Base-by-base conservation (phyloP, 2,888 invertebrate genomes). In the Hermodice carunculata region DNA sequence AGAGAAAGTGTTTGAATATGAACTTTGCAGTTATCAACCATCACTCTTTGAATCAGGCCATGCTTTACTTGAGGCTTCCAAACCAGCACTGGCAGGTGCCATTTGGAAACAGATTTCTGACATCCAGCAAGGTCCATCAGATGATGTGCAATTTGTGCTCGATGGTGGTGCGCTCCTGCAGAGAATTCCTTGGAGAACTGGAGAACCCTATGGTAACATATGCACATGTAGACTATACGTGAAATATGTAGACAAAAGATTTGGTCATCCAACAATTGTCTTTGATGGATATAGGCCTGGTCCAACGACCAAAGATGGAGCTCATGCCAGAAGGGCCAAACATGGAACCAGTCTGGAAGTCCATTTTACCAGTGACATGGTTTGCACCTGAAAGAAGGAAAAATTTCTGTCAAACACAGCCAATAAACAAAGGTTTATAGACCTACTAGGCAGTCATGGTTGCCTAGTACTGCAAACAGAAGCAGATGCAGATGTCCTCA, bases 401-500 rank as follows among this genome's bases (percentile, higher is more conserved):
- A 6, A 8, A 14, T 59, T 59, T 22, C 34, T 59, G 46, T 8
- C 6, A 19, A 59, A 59, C 34, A 5, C 5, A 5, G 29, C 11
- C 5, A 59, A 59, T 22, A 59, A 59, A 59, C 59, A 59, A 26
- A 22, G 34, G 4, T 49, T 59, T 22, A 59, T 59, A 4, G 6
- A 24, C 3, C 17, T 59, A 32, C 11, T 59, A 6, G 32, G 32
- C 19, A 14, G 29, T 17, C 8, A 29, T 42, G 71, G 69, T 1
- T 53, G 48, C 31, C n/a, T 22, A 37, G 46, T 63, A 5, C 26
- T 48, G 1, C 72, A 78, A 56, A 73, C 77, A 6, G 26, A 32
- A 8, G 69, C 54, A 14, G 79, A 78, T 69, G 78, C 77, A 19
- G 79, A 78, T 53, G 3, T 68, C n/a, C 60, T 72, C 1, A 76